Percentiles rank a stretch among this genome's conserved stretches.
Conservation (phyloP, 1,140 invertebrate species). For the Thalassaphorura encarpata region DNA sequence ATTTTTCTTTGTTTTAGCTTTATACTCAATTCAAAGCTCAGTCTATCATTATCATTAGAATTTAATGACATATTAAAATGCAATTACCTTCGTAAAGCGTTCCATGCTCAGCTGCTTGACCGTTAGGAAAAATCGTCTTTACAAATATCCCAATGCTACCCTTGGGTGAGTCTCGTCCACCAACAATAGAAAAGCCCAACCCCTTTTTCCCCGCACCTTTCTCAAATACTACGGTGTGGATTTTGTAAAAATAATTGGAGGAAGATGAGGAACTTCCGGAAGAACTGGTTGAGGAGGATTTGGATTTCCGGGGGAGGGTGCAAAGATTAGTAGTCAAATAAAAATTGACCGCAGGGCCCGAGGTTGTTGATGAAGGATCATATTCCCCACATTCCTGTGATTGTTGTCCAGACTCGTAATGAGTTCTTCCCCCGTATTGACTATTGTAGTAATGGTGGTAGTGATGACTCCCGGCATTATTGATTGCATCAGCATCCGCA, state of each 20-base stretch:
- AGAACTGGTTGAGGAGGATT: background rate
- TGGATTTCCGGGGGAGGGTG: slow-evolving; percentile 25
- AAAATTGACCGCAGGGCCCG: slow-evolving; percentile 4
- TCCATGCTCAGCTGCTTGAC: slow-evolving; percentile 72
- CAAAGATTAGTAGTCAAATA: slow-evolving; percentile 22
- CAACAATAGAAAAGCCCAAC: slow-evolving; percentile 84
- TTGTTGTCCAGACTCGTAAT: background rate
- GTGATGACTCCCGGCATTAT: background rate
- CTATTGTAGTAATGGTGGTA: background rate
- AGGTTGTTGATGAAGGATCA: background rate
- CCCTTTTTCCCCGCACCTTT: slow-evolving; percentile 76
- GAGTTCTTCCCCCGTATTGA: background rate
- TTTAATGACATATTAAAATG: too few species aligned
- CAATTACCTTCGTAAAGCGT: slow-evolving; percentile 68
- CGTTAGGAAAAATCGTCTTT: slow-evolving; percentile 77
- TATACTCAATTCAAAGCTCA: too few species aligned
- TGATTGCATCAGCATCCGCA: slow-evolving; percentile 28
- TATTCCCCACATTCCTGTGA: background rate
- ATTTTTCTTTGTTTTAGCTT: too few species aligned
- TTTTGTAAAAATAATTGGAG: slow-evolving; percentile 39
- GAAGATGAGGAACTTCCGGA: slow-evolving; percentile 36
- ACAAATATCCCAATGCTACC: slow-evolving; percentile 83
- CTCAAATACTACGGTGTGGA: slow-evolving; percentile 52
- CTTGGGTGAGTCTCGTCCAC: slow-evolving; percentile 74
- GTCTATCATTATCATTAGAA: too few species aligned